These are phyloP conservation scores for Standfussiana lucernea DNA, from an alignment of 2,888 invertebrate species.

Conservation along the genomic window DNA sequence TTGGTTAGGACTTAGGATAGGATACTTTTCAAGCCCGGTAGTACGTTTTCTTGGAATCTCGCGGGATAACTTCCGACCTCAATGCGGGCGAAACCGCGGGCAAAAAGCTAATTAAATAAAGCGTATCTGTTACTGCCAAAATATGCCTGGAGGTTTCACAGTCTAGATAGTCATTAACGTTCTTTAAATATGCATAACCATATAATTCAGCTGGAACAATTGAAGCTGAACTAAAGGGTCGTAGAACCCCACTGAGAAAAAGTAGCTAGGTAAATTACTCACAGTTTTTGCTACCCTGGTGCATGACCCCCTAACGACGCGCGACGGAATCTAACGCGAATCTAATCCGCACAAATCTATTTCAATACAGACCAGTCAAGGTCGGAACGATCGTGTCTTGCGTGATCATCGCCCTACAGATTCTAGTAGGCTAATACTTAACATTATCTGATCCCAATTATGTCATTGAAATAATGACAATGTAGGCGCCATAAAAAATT, in stretches of 20 bases:
- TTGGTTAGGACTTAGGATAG: neutral
- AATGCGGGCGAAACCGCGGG: neutral
- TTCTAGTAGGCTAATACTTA: constrained; percentile 20
- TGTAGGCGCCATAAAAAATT: neutral
- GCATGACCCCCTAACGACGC: constrained; percentile 25
- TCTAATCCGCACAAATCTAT: constrained; percentile 66
- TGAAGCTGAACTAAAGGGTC: constrained; percentile 41
- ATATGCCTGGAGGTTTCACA: neutral
- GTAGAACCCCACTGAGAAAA: constrained; percentile 17
- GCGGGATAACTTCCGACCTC: neutral
- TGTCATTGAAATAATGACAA: constrained; percentile 23
- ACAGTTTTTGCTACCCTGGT: constrained; percentile 28
- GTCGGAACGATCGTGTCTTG: constrained; percentile 59
- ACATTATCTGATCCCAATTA: constrained; percentile 41
- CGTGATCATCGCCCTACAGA: constrained; percentile 24
- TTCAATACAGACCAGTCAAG: constrained; percentile 67
- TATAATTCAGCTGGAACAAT: constrained; percentile 21
- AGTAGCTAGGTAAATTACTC: constrained; percentile 11
- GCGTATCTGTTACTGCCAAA: neutral
- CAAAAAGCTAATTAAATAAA: neutral
- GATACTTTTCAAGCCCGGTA: neutral
- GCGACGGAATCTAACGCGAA: constrained; percentile 41
- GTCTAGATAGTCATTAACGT: constrained; percentile 14
- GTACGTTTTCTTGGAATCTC: neutral
- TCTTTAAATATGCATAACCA: constrained; percentile 6